Conservation (phyloP, 1,140 invertebrate species). For the Charaxes varanes region DNA sequence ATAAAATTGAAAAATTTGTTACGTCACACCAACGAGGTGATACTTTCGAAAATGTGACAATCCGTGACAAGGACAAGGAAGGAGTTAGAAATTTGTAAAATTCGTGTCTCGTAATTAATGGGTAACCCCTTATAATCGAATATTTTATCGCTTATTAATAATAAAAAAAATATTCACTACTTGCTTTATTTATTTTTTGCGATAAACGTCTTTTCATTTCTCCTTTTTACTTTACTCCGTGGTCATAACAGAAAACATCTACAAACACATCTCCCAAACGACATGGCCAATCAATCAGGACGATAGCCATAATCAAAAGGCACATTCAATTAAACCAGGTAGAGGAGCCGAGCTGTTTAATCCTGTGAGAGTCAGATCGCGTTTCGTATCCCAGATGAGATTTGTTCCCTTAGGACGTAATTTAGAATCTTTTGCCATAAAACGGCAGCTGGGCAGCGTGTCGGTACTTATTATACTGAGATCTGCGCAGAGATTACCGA, state of each 20-base stretch:
- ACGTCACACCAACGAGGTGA: no score
- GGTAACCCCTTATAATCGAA: no score
- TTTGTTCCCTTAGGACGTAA: slow-evolving; percentile 54
- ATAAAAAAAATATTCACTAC: no score
- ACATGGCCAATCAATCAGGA: slow-evolving; percentile 19
- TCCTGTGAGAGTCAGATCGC: slow-evolving; percentile 55
- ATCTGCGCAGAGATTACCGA: slow-evolving; percentile 45
- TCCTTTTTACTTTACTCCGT: no score
- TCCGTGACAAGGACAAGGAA: no score
- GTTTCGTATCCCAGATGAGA: slow-evolving; percentile 48
- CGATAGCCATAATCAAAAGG: slow-evolving; percentile 28
- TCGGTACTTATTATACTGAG: slow-evolving; percentile 36
- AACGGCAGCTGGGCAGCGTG: slow-evolving; percentile 51
- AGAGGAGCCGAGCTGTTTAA: slow-evolving; percentile 26
- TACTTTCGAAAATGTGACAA: no score
- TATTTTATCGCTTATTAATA: no score
- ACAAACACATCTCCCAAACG: slow-evolving; percentile 21
- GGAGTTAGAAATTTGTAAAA: no score
- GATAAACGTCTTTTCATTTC: no score
- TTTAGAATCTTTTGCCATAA: slow-evolving; percentile 52
- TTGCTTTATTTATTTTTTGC: no score
- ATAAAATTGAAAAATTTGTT: no score
- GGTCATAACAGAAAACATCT: slow-evolving; percentile 14
- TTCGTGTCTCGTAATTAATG: no score
- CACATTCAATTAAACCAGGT: slow-evolving; percentile 39